Base-by-base conservation (phyloP, 2,797 vertebrate genomes). In the Vultur gryphus region DNA sequence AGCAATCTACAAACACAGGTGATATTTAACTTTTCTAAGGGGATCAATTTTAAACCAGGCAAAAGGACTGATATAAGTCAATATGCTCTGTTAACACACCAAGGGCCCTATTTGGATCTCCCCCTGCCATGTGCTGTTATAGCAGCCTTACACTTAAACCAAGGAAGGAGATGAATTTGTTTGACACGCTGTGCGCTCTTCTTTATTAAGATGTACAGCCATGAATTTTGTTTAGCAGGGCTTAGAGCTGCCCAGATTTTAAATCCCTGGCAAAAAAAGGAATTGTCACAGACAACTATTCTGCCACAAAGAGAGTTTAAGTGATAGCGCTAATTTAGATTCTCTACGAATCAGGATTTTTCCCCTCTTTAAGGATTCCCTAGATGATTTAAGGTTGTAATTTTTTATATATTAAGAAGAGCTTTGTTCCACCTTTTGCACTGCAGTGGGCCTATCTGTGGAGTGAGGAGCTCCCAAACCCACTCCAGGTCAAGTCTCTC, bases 11-110 rank as follows among this genome's bases (percentile, higher is more conserved):
- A 98, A 98, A 98, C 98, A 98, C 91, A 78, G 62, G 96, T 98
- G 98, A 98, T 98, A 98, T 98, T 98, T 98, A 98, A 97, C 97
- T 98, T 98, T 97, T 97, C 98, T 97, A 98, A 98, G 87, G 96
- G 97, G 97, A 98, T 98, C 98, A 98, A 98, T 97, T 98, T 97
- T 94, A 94, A 98, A 96, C 86, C 95, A 97, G 97, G 97, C 94
- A 96, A 98, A 98, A 97, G 97, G 96, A 98, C 97, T 98, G 96
- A 97, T 97, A 88, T 91, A 93, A 97, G 97, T 97, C 96, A 97
- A 97, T 97, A 97, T 25, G 79, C 93, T 94, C 83, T 96, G 95
- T 91, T 95, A 94, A 97, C 96, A 97, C 90, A 88, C 92, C 41
- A 13, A 96, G 96, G 92, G 81, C 85, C 86, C 96, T 93, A 49